These are phyloP conservation scores for Nematopogon swammerdamellus DNA, from an alignment of 2,888 invertebrate species.

Conservation along the genomic window DNA sequence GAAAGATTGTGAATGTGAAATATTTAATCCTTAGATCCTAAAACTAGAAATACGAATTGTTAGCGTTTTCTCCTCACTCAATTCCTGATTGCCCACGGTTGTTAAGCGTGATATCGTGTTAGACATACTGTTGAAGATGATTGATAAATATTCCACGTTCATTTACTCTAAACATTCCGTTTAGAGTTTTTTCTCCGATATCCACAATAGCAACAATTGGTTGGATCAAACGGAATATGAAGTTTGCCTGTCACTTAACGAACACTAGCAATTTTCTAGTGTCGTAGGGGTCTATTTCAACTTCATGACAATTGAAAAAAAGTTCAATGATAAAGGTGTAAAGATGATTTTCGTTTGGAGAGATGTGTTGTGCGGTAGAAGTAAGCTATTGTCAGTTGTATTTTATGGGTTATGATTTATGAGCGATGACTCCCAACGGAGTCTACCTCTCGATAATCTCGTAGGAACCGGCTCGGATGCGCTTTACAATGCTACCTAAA, in stretches of 20 bases:
- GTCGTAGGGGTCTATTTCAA: too few species aligned
- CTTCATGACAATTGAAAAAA: too few species aligned
- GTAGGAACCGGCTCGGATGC: slow-evolving; percentile 46
- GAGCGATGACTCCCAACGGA: slow-evolving; percentile 55
- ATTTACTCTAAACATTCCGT: slow-evolving; percentile 23
- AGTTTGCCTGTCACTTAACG: slow-evolving; percentile 54
- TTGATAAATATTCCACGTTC: slow-evolving; percentile 16
- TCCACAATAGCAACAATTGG: slow-evolving; percentile 54
- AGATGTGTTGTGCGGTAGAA: slow-evolving; percentile 16
- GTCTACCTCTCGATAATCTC: slow-evolving; percentile 49
- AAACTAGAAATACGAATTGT: too few species aligned
- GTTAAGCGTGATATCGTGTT: neutral
- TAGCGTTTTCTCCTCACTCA: neutral
- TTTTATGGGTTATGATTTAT: slow-evolving; percentile 57
- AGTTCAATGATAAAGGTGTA: too few species aligned
- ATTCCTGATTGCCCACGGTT: neutral
- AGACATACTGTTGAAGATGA: neutral
- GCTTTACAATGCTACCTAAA: slow-evolving; percentile 55
- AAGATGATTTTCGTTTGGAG: too few species aligned
- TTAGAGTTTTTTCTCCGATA: slow-evolving; percentile 41
- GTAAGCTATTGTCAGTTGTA: slow-evolving; percentile 49
- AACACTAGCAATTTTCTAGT: slow-evolving; percentile 12
- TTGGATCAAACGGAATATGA: slow-evolving; percentile 55
- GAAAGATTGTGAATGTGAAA: too few species aligned
- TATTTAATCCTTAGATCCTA: too few species aligned